Evolutionary conservation across 2,888 invertebrate genomes (phyloP).

Genomic region (Drosophila robusta): DNA sequence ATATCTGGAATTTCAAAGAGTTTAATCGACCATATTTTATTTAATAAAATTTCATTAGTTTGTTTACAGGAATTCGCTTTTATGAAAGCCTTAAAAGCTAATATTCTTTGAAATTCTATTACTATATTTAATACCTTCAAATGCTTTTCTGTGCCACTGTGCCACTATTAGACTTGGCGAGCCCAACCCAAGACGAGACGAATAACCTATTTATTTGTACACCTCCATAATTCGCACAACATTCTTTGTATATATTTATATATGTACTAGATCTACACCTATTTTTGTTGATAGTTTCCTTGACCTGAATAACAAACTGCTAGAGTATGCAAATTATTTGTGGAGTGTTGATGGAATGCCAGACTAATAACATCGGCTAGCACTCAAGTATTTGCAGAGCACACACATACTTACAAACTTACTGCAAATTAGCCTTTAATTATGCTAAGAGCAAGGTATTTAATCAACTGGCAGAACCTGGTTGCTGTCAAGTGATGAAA

Average conservation of each 20-base stretch:
- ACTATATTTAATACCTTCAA: not conserved
- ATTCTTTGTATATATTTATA: not conserved
- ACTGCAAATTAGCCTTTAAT: constrained; percentile 58
- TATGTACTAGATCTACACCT: constrained; percentile 5
- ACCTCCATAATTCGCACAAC: constrained; percentile 4
- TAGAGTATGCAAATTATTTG: constrained; percentile 51
- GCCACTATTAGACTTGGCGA: not conserved
- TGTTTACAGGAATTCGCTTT: too few relatives aligned
- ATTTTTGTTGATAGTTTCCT: constrained; percentile 64
- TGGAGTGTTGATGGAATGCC: constrained; percentile 40
- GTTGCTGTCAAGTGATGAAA: constrained; percentile 55
- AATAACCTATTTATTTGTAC: constrained; percentile 43
- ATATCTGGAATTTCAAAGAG: too few relatives aligned
- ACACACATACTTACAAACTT: constrained; percentile 5
- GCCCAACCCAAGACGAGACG: constrained; percentile 10
- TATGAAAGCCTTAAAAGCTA: too few relatives aligned
- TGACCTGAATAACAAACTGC: constrained; percentile 71
- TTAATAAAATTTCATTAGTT: too few relatives aligned
- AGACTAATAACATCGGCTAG: constrained; percentile 33
- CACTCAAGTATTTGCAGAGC: constrained; percentile 1
- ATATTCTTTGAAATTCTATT: too few relatives aligned
- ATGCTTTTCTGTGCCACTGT: constrained; percentile 24
- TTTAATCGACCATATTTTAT: too few relatives aligned
- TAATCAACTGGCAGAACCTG: constrained; percentile 24
- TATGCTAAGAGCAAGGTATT: constrained; percentile 42